A percentile compares a stretch with the other conserved stretches of the same genome.
These are phyloP conservation scores for Hydropsyche tenuis DNA, from an alignment of 1,140 invertebrate genomes.

Conservation along the genomic window DNA sequence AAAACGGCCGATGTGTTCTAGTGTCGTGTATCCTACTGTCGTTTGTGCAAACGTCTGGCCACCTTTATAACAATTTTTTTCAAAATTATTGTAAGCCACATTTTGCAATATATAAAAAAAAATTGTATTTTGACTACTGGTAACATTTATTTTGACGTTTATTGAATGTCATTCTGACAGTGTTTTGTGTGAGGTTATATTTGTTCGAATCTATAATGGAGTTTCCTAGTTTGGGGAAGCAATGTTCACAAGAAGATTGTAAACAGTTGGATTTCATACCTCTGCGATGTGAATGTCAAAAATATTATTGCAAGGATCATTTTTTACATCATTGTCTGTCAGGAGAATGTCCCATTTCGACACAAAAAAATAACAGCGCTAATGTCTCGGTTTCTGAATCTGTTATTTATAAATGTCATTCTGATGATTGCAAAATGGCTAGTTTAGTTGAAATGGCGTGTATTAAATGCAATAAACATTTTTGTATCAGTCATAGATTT, in stretches of 20 bases:
- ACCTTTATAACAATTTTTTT: too few species aligned
- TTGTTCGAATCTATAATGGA: constrained; percentile 36
- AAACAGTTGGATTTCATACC: constrained; percentile 46
- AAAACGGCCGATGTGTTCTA: too few species aligned
- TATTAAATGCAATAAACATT: constrained; percentile 44
- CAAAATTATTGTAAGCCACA: too few species aligned
- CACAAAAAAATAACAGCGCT: constrained; percentile 25
- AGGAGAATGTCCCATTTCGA: constrained; percentile 24
- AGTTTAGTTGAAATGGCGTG: constrained; percentile 43
- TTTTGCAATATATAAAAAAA: neutral
- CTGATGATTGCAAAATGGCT: constrained; percentile 32
- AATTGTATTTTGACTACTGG: neutral
- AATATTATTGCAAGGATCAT: constrained; percentile 43
- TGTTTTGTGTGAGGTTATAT: neutral
- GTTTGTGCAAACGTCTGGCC: too few species aligned
- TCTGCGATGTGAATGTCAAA: constrained; percentile 42
- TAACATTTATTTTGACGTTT: constrained; percentile 4
- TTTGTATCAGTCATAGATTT: constrained; percentile 47
- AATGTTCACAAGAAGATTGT: constrained; percentile 38
- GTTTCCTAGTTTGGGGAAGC: constrained; percentile 44
- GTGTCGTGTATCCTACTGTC: too few species aligned
- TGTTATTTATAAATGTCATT: constrained; percentile 39
- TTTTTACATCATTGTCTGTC: constrained; percentile 45
- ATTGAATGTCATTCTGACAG: neutral
- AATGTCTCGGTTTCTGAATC: constrained; percentile 26